phyloP scores from a whole-genome alignment of 2,888 invertebrate species.

The Halocaridina rubra region DNA sequence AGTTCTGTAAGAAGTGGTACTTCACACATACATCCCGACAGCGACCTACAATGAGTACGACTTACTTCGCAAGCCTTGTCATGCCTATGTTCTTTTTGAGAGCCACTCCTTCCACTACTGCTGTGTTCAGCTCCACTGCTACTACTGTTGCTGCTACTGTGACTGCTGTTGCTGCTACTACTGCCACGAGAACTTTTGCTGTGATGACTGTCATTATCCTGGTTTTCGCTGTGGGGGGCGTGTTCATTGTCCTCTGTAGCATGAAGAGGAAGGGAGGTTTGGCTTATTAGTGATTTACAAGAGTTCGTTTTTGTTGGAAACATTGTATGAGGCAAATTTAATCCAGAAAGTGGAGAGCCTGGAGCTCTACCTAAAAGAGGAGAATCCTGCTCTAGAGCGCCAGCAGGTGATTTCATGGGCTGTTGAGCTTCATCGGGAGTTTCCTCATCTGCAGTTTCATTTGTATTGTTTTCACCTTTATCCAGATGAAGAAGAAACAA shows the following conservation, averaged over 20 bases:
- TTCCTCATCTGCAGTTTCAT: neutral
- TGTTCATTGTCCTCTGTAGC: slow-evolving; percentile 9
- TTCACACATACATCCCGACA: slow-evolving; percentile 40
- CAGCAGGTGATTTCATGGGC: neutral
- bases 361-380: slow-evolving; percentile 38
- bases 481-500: slow-evolving; percentile 58
- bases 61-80: neutral
- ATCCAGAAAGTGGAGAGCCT: slow-evolving; percentile 41
- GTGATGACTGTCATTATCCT: neutral
- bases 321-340: slow-evolving; percentile 42
- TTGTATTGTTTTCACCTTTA: slow-evolving; percentile 26
- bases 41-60: neutral
- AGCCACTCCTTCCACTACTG: neutral
- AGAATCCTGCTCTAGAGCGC: slow-evolving; percentile 7
- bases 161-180: neutral
- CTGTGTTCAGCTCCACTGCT: neutral
- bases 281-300: slow-evolving; percentile 47
- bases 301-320: slow-evolving; percentile 45
- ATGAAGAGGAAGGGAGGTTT: slow-evolving; percentile 8
- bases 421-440: neutral
- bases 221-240: neutral
- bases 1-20: slow-evolving; percentile 41
- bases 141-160: neutral
- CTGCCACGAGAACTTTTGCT: neutral
- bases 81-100: neutral